phyloP scores from a whole-genome alignment of 2,888 invertebrate genomes.

The Muschampia plurimacula region DNA sequence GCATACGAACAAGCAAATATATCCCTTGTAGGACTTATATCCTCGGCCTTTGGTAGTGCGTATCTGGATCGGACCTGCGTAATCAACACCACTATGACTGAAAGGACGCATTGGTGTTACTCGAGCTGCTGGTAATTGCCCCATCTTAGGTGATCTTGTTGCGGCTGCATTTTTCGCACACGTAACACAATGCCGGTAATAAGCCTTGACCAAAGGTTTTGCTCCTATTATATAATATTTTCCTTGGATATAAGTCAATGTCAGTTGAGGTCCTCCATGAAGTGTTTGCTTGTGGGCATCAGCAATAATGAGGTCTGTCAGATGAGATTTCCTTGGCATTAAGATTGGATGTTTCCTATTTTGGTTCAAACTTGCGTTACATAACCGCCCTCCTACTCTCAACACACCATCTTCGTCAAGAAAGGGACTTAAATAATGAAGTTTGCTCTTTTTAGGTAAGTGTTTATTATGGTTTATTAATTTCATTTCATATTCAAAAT shows the following conservation, averaged over 20 bases:
- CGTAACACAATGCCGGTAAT: not conserved
- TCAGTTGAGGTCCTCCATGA: slow-evolving; percentile 13
- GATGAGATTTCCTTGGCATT: slow-evolving; percentile 8
- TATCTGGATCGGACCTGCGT: slow-evolving; percentile 16
- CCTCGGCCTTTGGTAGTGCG: slow-evolving; percentile 14
- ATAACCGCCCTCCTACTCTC: slow-evolving; percentile 21
- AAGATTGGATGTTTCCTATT: slow-evolving; percentile 20
- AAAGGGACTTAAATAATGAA: not conserved
- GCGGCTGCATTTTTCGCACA: not conserved
- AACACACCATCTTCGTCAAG: slow-evolving; percentile 9
- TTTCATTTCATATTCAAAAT: slow-evolving; percentile 18
- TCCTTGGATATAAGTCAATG: not conserved
- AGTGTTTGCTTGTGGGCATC: slow-evolving; percentile 5
- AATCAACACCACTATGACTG: not conserved
- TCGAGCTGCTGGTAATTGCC: slow-evolving; percentile 5
- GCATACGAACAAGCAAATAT: slow-evolving; percentile 24
- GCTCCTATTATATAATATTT: slow-evolving; percentile 9
- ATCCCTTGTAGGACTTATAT: slow-evolving; percentile 10
- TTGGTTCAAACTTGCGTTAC: not conserved
- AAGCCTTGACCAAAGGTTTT: not conserved
- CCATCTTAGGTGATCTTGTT: not conserved
- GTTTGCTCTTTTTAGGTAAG: not conserved
- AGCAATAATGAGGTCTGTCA: slow-evolving; percentile 1
- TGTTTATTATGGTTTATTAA: slow-evolving; percentile 9
- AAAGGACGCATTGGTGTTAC: slow-evolving; percentile 4